phyloP scores from a whole-genome alignment of 2,888 invertebrate species.

The Coecobrya sp. region DNA sequence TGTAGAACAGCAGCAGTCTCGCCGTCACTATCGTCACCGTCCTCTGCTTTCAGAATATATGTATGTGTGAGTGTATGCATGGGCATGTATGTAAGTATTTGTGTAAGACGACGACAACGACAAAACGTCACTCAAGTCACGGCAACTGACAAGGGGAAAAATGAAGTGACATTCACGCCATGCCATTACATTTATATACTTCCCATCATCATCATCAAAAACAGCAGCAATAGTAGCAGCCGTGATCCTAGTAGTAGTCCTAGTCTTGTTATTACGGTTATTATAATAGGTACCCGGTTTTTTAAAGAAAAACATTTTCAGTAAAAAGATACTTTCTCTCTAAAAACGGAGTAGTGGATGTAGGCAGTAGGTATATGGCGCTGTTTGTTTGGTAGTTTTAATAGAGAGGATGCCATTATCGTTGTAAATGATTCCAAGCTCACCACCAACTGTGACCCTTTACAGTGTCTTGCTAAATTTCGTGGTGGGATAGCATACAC shows the following conservation, averaged over 20 bases:
- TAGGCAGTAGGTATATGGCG: background rate
- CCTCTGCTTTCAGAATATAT: background rate
- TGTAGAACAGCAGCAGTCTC: background rate
- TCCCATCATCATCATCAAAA: constrained; percentile 58
- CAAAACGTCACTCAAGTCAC: constrained; percentile 73
- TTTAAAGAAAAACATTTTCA: constrained; percentile 9
- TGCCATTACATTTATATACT: constrained; percentile 78
- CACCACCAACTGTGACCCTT: constrained; percentile 75
- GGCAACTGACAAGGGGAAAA: constrained; percentile 77
- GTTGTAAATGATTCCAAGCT: constrained; percentile 74
- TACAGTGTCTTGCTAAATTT: background rate
- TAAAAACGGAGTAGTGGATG: background rate
- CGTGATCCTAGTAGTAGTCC: constrained; percentile 26
- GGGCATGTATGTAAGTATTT: constrained; percentile 7
- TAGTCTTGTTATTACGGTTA: constrained; percentile 13
- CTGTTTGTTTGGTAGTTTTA: background rate
- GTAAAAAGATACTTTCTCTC: background rate
- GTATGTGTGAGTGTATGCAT: background rate
- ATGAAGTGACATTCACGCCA: constrained; percentile 80
- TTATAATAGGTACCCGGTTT: constrained; percentile 9
- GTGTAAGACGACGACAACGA: constrained; percentile 61
- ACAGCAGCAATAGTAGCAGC: background rate
- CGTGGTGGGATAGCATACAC: background rate
- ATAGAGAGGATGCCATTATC: constrained; percentile 63
- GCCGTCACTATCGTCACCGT: background rate